Conservation (phyloP, 2,113 vertebrate species). For the Conger conger region DNA sequence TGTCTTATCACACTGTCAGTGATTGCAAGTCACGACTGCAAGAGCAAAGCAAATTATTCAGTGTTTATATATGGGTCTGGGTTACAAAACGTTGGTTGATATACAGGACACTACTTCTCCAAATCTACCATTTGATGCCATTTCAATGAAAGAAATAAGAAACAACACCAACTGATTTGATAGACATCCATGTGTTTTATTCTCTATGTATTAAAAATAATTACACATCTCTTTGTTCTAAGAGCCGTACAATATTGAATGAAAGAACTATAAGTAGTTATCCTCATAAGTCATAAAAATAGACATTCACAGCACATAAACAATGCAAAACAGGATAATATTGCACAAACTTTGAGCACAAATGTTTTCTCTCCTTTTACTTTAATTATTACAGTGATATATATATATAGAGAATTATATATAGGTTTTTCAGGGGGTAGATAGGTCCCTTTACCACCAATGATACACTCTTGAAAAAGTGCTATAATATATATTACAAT, state of each 20-base stretch:
- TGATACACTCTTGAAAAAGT: not conserved
- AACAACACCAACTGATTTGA: constrained; percentile 15
- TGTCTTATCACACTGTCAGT: not conserved
- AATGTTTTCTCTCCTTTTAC: constrained; percentile 36
- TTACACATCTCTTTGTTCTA: constrained; percentile 66
- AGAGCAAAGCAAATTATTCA: too few species aligned
- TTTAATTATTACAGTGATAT: constrained; percentile 11
- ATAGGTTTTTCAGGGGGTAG: constrained; percentile 1
- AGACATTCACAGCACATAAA: constrained; percentile 57
- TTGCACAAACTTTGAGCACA: constrained; percentile 56
- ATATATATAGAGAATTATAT: constrained; percentile 21
- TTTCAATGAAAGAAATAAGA: not conserved
- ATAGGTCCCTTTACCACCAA: not conserved
- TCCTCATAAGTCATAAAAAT: constrained; percentile 38
- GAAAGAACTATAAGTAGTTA: constrained; percentile 38
- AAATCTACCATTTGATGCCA: too few species aligned
- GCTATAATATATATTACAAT: not conserved
- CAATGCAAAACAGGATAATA: constrained; percentile 48
- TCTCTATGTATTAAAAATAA: constrained; percentile 80
- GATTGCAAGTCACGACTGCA: not conserved
- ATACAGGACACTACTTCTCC: too few species aligned
- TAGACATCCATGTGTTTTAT: constrained; percentile 68
- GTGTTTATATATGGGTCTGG: too few species aligned
- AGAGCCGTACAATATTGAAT: constrained; percentile 54
- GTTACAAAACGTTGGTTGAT: too few species aligned